Evolutionary conservation across 2,113 vertebrate genomes (phyloP), one percentile per base, ranked within the genome.

Genomic region (Lethenteron reissneri): DNA sequence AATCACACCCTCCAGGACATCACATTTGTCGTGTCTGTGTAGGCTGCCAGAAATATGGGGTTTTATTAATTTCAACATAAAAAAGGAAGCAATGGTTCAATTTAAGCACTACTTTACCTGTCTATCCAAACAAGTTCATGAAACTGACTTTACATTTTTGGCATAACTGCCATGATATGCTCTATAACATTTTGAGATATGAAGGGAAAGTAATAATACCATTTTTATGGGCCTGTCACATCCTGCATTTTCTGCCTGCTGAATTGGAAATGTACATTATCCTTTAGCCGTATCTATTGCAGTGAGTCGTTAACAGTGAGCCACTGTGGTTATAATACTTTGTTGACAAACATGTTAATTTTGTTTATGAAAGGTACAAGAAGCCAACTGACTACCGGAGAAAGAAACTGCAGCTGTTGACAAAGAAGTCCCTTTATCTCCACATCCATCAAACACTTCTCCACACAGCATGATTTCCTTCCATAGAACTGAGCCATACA

Each of bases 311-410:
- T 25, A 69, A 25, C n/a, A 69, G 9, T 69, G n/a, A 69, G 11
- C n/a, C 11, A 11, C n/a, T 17, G n/a, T 69, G 64, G 64, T 25
- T 4, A 19, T 41, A 15, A 12, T 14, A 41, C 56, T 71, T 9
- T 57, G 15, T 8, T 56, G 41, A 72, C 19, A 58, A 12, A 6
- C 56, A 58, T 14, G 13, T 11, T 74, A 9, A 10, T 25, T 6
- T 73, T 10, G 19, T 75, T 58, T 83, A 17, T 80, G 41, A 71
- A 78, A 99, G 91, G 79, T 99, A 99, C 85, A 97, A 90, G 85
- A 99, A 99, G 80, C 94, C 94, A 77, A 96, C 94, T 14, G 94
- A 99, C 81, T 99, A 89, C 82, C 96, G 89, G 83, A 87, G 91
- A 81, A 99, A 97, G 86, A 99, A 96, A 79, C 82, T 99, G 74